Evolutionary conservation across 2,113 vertebrate species (phyloP), one percentile per base, ranked within the genome.

Genomic region (Nannobrachium achirus): DNA sequence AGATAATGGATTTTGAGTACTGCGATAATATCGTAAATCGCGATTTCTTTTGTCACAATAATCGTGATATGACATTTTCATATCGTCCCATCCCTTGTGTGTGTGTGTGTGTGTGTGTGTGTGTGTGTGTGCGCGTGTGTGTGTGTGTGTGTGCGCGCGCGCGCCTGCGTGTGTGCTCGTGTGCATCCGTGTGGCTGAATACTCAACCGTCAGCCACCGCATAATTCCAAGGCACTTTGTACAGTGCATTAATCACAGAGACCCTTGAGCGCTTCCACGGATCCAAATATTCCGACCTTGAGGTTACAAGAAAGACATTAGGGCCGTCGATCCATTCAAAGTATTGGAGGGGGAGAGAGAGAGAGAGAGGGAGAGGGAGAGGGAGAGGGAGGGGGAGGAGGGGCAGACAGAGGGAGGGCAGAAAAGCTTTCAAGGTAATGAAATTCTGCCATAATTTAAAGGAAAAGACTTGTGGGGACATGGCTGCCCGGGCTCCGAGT

Each of bases 381-480:
- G 66, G 56, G 20, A 42, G 8, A 20, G 50, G 38, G 44, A 61
- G 51, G 51, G 19, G 11, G 16, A 16, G 79, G 74, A 69, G 83
- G 66, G 79, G 71, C 78, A 79, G 67, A 56, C 62, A 76, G 77
- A 80, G 86, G 85, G 84, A 86, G 83, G 78, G 79, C 68, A 77
- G 79, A 85, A 88, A 92, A 90, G 92, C 93, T 93, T 94, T 94
- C 91, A 92, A 92, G 89, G 92, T 94, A 94, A 94, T 94, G 92
- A 94, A 93, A 94, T 92, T 92, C 87, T 80, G 83, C 89, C 84
- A 93, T 94, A 91, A 94, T 92, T 94, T 94, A 93, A 91, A 91
- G 86, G 68, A 87, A 88, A 92, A 90, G 89, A 91, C 92, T 90
- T 83, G 87, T 89, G 87, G 89, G 90, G 90, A 92, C 89, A 89